Conservation (phyloP, 2,113 vertebrate genomes). For the Megaptera novaeangliae region DNA sequence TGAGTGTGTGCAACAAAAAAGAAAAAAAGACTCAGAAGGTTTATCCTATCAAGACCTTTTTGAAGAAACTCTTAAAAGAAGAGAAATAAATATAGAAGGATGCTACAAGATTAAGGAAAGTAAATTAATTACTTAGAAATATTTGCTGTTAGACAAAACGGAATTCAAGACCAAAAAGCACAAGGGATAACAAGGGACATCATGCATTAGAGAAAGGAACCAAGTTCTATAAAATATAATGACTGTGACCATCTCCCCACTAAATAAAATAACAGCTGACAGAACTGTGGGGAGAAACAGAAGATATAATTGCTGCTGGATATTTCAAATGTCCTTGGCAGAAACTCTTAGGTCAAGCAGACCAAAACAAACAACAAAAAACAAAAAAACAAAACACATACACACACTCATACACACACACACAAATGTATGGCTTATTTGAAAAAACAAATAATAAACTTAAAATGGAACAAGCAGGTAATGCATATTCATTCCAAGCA, state of each 20-base stretch:
- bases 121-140: not conserved
- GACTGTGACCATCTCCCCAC: not conserved
- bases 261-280: not conserved
- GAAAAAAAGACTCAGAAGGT: not conserved
- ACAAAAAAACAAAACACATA: not conserved
- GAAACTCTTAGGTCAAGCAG: not conserved
- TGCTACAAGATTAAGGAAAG: not conserved
- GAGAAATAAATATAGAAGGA: not conserved
- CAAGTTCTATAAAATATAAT: not conserved
- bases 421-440: not conserved
- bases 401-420: not conserved
- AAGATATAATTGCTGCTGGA: not conserved
- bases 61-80: not conserved
- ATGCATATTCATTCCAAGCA: not conserved
- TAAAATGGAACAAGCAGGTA: not conserved
- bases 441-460: not conserved
- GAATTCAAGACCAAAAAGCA: not conserved
- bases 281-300: not conserved
- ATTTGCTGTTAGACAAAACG: not conserved
- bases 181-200: not conserved
- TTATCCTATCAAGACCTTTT: not conserved
- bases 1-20: not conserved
- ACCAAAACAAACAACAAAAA: not conserved
- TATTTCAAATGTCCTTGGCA: not conserved
- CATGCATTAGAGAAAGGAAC: not conserved